Conservation (phyloP, 2,113 vertebrate genomes). For the Ceyx cyanopectus region DNA sequence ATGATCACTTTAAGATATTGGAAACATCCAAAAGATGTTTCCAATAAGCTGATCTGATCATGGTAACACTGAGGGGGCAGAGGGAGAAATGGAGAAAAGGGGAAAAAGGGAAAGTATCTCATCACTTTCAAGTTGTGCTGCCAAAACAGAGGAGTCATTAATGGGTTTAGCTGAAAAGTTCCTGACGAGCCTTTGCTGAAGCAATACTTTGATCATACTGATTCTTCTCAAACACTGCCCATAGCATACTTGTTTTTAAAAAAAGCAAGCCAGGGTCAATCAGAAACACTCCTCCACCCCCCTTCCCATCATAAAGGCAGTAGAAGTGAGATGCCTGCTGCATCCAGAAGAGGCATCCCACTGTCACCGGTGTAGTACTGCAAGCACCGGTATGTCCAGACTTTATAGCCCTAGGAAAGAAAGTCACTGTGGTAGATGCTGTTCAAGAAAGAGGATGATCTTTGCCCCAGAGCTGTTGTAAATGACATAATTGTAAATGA, state of each 20-base stretch:
- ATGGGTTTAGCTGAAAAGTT: background rate
- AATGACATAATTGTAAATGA: background rate
- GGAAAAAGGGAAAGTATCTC: background rate
- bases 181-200: background rate
- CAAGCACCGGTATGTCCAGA: background rate
- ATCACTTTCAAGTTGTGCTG: background rate
- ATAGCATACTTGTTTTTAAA: background rate
- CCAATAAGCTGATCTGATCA: background rate
- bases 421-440: background rate
- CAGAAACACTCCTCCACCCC: background rate
- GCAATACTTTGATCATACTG: background rate
- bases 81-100: background rate
- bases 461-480: conserved; percentile 1
- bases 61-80: background rate
- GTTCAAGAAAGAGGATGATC: background rate
- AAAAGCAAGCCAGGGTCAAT: background rate
- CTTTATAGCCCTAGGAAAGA: background rate
- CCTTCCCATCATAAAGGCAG: background rate
- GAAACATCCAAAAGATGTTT: background rate
- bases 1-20: background rate
- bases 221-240: background rate
- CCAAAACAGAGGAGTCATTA: background rate
- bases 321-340: rapidly evolving
- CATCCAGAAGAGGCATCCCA: background rate
- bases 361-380: background rate